A percentile compares a stretch with the other conserved stretches of the same genome.
phyloP scores from a whole-genome alignment of 2,888 invertebrate species.

The Lithosia quadra region DNA sequence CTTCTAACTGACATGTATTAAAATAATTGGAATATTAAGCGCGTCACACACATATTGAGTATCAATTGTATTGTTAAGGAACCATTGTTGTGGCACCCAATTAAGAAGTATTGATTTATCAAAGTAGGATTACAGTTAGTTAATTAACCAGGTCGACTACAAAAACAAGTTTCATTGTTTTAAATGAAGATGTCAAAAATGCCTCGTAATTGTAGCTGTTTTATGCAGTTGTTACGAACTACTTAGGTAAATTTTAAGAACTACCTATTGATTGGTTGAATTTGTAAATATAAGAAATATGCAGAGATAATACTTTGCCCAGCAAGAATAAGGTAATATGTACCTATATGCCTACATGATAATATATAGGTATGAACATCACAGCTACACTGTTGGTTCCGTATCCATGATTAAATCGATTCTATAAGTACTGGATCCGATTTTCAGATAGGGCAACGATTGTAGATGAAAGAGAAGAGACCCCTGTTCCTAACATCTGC shows the following conservation, averaged over 20 bases:
- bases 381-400: no score
- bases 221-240: background rate
- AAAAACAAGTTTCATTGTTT: constrained; percentile 10
- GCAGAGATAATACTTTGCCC: no score
- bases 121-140: constrained; percentile 21
- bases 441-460: no score
- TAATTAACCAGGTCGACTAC: constrained; percentile 16
- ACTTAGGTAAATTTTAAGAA: no score
- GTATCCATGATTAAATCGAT: no score
- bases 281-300: no score
- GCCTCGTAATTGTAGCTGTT: constrained; percentile 1
- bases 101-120: constrained; percentile 37
- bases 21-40: constrained; percentile 39
- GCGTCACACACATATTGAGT: constrained; percentile 30
- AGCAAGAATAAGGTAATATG: no score
- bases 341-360: no score
- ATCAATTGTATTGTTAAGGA: constrained; percentile 33
- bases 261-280: no score
- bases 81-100: constrained; percentile 20
- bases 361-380: no score
- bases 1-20: constrained; percentile 39
- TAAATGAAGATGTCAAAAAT: constrained; percentile 3
- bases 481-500: background rate
- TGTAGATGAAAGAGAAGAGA: accelerated
- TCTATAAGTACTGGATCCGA: no score